Conservation (phyloP, 2,113 vertebrate genomes). For the Nibea albiflora region DNA sequence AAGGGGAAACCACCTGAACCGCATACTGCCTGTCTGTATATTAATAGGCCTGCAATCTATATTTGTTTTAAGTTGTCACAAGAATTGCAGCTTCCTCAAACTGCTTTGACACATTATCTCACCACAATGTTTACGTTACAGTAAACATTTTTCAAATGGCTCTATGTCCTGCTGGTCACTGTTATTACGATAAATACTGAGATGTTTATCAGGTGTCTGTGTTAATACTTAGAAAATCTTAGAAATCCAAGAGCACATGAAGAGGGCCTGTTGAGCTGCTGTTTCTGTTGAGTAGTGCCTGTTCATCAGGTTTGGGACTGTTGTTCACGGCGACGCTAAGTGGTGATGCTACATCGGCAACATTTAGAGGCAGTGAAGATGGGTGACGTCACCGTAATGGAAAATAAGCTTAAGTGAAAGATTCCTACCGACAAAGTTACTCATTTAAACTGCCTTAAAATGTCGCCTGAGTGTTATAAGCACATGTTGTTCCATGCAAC, state of each 20-base stretch:
- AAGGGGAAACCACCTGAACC: conserved; percentile 57
- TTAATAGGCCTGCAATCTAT: conserved; percentile 36
- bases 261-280: conserved; percentile 30
- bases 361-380: conserved; percentile 36
- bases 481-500: conserved; percentile 22
- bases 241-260: neutral
- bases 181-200: neutral
- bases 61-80: conserved; percentile 43
- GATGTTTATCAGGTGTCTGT: neutral
- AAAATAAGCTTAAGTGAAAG: neutral
- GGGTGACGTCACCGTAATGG: neutral
- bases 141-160: conserved; percentile 14
- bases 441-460: conserved; percentile 39
- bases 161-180: neutral
- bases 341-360: conserved; percentile 15
- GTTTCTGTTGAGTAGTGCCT: conserved; percentile 18
- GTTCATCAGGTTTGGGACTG: neutral
- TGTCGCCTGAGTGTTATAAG: conserved; percentile 26
- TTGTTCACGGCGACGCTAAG: conserved; percentile 1
- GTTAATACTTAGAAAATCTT: neutral
- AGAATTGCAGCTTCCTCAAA: conserved; percentile 14
- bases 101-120: conserved; percentile 11
- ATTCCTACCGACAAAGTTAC: neutral
- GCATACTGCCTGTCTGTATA: conserved; percentile 13
- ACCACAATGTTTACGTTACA: neutral